These are phyloP conservation scores for Melanotaenia nigrans DNA, from an alignment of 2,797 vertebrate genomes.

Conservation along the genomic window DNA sequence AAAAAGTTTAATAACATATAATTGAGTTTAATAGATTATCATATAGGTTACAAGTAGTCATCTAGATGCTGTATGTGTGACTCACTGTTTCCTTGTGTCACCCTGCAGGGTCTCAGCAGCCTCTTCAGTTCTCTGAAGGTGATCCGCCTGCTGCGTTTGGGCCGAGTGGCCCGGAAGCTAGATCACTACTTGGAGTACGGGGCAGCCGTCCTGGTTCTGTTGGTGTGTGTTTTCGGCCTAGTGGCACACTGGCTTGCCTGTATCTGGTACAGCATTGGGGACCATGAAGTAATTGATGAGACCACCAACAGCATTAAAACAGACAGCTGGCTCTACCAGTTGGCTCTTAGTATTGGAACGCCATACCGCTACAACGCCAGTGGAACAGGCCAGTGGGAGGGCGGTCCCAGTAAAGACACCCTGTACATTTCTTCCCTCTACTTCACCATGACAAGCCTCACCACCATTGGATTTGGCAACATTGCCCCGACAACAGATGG, in stretches of 20 bases:
- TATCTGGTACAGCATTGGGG: constrained; percentile 99
- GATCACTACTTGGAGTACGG: constrained; percentile 98
- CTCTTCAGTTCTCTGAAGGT: constrained; percentile 98
- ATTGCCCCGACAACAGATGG: constrained; percentile 96
- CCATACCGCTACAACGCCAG: constrained; percentile 93
- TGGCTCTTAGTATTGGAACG: constrained; percentile 92
- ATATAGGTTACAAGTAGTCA: not conserved
- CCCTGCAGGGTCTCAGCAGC: constrained; percentile 92
- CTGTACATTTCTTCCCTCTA: constrained; percentile 97
- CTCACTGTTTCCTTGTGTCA: not conserved
- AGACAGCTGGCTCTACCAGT: constrained; percentile 97
- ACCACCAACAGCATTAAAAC: constrained; percentile 93
- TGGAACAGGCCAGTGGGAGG: constrained; percentile 94
- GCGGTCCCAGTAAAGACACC: constrained; percentile 95
- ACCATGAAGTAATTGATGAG: constrained; percentile 95
- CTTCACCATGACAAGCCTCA: constrained; percentile 99
- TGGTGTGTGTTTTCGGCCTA: constrained; percentile 96
- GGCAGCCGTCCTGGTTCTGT: constrained; percentile 92
- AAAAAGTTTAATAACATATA: no score
- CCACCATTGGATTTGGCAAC: constrained; percentile 97
- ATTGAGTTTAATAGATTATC: not conserved
- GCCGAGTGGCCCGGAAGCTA: constrained; percentile 94
- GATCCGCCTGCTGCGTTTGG: constrained; percentile 92
- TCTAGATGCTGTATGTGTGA: not conserved
- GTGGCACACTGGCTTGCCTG: constrained; percentile 98